A percentile compares a stretch with the other conserved stretches of the same genome.
Conservation (phyloP, 92 coral and sea anemone species). For the Siderastrea siderea region DNA sequence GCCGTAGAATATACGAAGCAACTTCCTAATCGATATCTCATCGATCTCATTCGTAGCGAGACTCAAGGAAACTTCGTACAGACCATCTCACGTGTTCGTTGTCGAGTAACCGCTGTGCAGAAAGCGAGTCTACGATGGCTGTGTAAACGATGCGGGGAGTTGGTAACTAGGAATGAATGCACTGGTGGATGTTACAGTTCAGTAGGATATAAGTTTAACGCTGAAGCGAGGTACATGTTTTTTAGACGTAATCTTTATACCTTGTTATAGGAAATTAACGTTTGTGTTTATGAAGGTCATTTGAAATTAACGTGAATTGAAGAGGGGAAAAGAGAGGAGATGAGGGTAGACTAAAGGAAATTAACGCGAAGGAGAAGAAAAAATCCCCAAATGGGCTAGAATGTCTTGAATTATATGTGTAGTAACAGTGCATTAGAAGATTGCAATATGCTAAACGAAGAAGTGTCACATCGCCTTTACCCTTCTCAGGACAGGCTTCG, state of each 20-base stretch:
- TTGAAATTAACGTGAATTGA: background rate
- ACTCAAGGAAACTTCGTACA: constrained; percentile 73
- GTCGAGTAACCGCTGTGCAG: constrained; percentile 92
- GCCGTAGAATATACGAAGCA: constrained; percentile 13
- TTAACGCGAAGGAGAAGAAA: too few species aligned
- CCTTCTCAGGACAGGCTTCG: too few species aligned
- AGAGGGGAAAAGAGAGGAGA: background rate
- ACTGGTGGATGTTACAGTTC: constrained; percentile 69
- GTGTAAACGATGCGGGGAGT: constrained; percentile 88
- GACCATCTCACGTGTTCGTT: constrained; percentile 85
- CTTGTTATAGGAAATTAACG: background rate
- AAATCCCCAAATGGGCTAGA: background rate
- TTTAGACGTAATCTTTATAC: background rate
- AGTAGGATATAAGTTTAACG: constrained; percentile 66
- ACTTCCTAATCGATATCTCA: constrained; percentile 67
- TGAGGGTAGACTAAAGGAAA: too few species aligned
- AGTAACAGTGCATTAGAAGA: too few species aligned
- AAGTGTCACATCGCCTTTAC: too few species aligned
- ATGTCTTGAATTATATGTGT: too few species aligned
- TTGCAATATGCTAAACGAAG: too few species aligned
- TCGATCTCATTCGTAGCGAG: constrained; percentile 73
- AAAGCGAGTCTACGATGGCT: constrained; percentile 85
- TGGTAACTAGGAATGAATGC: constrained; percentile 79
- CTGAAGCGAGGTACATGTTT: constrained; percentile 84
- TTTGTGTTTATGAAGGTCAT: background rate